Evolutionary conservation across 2,888 invertebrate species (phyloP).

Genomic region (Drosophila nr. fundita): DNA sequence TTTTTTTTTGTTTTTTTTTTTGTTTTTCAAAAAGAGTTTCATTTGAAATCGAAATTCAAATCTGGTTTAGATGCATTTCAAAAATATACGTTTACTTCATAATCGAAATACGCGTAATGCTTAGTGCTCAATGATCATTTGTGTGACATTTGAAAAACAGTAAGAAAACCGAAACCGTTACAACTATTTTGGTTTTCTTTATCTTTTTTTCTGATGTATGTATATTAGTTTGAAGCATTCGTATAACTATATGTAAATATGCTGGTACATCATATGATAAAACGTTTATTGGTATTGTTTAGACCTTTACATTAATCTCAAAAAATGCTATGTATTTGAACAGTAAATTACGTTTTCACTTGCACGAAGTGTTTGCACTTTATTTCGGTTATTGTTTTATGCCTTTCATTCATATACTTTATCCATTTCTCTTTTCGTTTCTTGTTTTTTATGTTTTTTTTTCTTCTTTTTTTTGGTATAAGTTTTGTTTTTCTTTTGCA

Average conservation of each 20-base stretch:
- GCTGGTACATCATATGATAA: constrained; percentile 65
- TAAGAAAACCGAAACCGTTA: constrained; percentile 39
- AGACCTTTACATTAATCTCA: constrained; percentile 59
- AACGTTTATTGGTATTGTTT: constrained; percentile 61
- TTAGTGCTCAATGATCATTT: constrained; percentile 39
- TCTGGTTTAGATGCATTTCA: not conserved
- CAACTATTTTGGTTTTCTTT: constrained; percentile 47
- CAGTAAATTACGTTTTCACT: constrained; percentile 83
- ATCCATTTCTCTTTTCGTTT: constrained; percentile 42
- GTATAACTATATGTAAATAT: constrained; percentile 71
- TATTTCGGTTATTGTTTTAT: constrained; percentile 76
- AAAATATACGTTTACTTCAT: constrained; percentile 1
- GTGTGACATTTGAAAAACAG: constrained; percentile 7
- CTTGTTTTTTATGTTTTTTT: constrained; percentile 19
- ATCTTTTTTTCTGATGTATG: constrained; percentile 32
- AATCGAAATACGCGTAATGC: constrained; percentile 2
- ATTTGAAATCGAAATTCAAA: not conserved
- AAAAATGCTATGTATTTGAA: constrained; percentile 83
- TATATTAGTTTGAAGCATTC: constrained; percentile 73
- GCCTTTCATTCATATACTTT: constrained; percentile 62
- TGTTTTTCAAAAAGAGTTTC: not conserved
- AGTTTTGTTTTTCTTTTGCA: constrained; percentile 55
- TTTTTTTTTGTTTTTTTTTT: too few relatives aligned
- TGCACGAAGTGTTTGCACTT: constrained; percentile 83
- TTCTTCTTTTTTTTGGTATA: constrained; percentile 38